Percentiles rank a stretch among this genome's conserved stretches.
Conservation (phyloP, 2,113 vertebrate genomes). For the Martes martes region DNA sequence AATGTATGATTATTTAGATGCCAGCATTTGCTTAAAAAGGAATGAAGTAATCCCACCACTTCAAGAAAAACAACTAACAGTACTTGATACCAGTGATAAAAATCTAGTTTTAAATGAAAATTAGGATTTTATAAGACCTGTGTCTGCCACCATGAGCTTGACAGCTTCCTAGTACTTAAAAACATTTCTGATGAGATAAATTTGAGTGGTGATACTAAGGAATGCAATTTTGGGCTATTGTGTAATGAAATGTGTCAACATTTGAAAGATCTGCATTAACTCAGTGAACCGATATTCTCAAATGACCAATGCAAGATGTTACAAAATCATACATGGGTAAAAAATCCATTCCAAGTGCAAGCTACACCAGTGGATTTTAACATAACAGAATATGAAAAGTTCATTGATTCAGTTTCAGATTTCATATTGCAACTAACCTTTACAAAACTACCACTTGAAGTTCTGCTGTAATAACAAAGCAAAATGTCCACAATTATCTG, state of each 20-base stretch:
- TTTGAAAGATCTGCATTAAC: constrained; percentile 24
- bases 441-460: constrained; percentile 1
- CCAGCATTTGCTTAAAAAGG: constrained; percentile 11
- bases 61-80: constrained; percentile 25
- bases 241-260: constrained; percentile 31
- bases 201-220: not conserved
- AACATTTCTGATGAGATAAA: not conserved
- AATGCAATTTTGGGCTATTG: not conserved
- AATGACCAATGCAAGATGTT: not conserved
- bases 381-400: constrained; percentile 30
- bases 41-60: not conserved
- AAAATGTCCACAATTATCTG: not conserved
- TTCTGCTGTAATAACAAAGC: not conserved
- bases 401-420: constrained; percentile 46
- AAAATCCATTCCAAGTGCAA: not conserved
- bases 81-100: constrained; percentile 15
- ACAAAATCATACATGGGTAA: not conserved
- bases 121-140: not conserved
- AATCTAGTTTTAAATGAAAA: constrained; percentile 47
- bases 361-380: not conserved
- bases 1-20: not conserved
- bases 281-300: constrained; percentile 23
- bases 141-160: not conserved
- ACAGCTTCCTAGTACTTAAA: not conserved
- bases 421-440: constrained; percentile 49